A percentile compares a stretch with the other conserved stretches of the same genome.
Conservation (phyloP, 1,140 invertebrate genomes). For the Aphelenchoides avenae region DNA sequence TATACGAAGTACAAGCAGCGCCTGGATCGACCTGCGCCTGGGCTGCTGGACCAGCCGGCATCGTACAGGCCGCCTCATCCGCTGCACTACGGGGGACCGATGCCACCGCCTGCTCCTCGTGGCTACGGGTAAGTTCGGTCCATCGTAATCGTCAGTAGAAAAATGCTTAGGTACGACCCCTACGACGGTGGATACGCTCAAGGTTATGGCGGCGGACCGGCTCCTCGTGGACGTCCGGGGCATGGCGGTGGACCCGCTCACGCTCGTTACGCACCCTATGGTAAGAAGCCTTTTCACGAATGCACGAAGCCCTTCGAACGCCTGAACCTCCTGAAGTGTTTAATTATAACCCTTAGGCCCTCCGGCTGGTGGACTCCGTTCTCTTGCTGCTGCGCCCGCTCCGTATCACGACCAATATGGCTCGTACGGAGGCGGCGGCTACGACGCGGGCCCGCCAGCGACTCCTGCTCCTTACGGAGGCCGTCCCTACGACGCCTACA, state of each 20-base stretch:
- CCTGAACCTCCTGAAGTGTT: background rate
- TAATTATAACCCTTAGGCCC: background rate
- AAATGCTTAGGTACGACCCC: background rate
- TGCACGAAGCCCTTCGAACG: background rate
- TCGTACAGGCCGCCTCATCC: background rate
- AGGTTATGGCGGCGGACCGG: conserved; percentile 12
- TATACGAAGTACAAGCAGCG: background rate
- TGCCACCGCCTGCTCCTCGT: background rate
- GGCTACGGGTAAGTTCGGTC: no score
- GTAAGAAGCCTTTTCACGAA: background rate
- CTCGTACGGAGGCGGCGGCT: no score
- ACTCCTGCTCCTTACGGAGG: conserved; percentile 13
- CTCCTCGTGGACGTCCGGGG: background rate
- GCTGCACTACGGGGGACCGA: background rate
- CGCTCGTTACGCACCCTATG: background rate
- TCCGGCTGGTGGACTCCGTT: background rate
- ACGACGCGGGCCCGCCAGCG: no score
- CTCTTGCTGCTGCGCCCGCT: background rate
- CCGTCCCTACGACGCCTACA: conserved; percentile 5
- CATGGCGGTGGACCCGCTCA: conserved; percentile 5
- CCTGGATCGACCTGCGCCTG: background rate
- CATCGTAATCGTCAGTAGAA: no score
- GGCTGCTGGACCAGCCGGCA: background rate
- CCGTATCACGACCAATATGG: conserved; percentile 13
- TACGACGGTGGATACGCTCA: conserved; percentile 6